Evolutionary conservation across 2,888 invertebrate genomes (phyloP).

Genomic region (Actias luna): DNA sequence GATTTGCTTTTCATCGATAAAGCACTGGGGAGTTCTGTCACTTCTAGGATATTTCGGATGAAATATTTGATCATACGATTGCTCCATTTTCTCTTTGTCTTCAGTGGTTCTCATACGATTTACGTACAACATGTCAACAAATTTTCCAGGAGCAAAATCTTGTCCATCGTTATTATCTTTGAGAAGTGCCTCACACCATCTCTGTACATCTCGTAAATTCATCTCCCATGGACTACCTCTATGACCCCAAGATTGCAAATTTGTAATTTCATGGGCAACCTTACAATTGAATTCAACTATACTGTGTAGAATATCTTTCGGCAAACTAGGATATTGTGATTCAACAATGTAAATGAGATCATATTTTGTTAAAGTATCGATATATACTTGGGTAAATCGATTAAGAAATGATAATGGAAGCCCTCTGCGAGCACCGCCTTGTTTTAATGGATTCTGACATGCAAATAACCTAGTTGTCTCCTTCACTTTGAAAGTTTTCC

Average conservation of each 20-base stretch:
- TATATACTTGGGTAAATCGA: constrained; percentile 95
- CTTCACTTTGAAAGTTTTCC: constrained; percentile 90
- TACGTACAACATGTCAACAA: constrained; percentile 90
- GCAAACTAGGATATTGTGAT: constrained; percentile 84
- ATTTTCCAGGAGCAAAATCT: constrained; percentile 78
- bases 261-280: constrained; percentile 84
- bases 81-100: constrained; percentile 88
- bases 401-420: constrained; percentile 98
- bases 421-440: constrained; percentile 98
- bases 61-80: constrained; percentile 74
- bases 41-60: constrained; percentile 72
- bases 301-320: constrained; percentile 81
- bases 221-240: constrained; percentile 97
- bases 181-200: constrained; percentile 93
- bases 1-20: constrained; percentile 81
- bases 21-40: constrained; percentile 79
- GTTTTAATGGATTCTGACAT: constrained; percentile 97
- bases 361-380: constrained; percentile 82
- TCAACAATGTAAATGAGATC: constrained; percentile 86
- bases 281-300: constrained; percentile 91
- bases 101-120: constrained; percentile 91
- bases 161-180: constrained; percentile 52
- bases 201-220: constrained; percentile 95
- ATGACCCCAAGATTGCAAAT: constrained; percentile 86
- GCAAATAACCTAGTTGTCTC: constrained; percentile 94